Conservation (phyloP, 2,113 vertebrate species). For the Periophthalmus modestus region DNA sequence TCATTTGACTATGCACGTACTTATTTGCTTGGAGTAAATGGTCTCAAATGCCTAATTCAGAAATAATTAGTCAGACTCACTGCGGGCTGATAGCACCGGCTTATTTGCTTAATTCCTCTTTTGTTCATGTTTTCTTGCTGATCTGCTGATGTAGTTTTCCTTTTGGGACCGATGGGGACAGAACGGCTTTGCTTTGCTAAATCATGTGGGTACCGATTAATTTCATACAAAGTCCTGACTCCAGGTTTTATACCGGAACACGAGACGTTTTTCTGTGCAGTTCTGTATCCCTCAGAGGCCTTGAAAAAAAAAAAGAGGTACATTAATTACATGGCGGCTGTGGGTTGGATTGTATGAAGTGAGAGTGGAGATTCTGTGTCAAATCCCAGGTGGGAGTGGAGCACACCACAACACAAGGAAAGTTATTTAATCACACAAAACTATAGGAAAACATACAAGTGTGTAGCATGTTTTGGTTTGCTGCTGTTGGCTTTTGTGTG, state of each 20-base stretch:
- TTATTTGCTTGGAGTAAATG: slow-evolving; percentile 1
- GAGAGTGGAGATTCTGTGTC: slow-evolving; percentile 22
- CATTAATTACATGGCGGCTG: slow-evolving; percentile 27
- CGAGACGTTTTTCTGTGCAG: slow-evolving; percentile 24
- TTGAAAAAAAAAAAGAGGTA: neutral
- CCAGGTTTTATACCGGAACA: slow-evolving; percentile 24
- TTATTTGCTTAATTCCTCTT: neutral
- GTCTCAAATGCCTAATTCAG: slow-evolving; percentile 9
- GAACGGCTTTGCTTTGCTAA: slow-evolving; percentile 5
- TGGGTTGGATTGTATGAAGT: slow-evolving; percentile 2
- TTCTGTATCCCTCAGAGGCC: slow-evolving; percentile 12
- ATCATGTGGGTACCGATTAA: neutral
- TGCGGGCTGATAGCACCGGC: neutral
- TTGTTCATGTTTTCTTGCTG: neutral
- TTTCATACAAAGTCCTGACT: slow-evolving; percentile 16
- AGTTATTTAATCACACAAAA: neutral
- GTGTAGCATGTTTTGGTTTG: neutral
- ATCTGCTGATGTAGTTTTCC: neutral
- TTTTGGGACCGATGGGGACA: neutral
- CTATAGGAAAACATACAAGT: neutral
- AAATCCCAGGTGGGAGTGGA: slow-evolving; percentile 15
- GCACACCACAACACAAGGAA: slow-evolving; percentile 3
- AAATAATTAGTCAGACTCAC: slow-evolving; percentile 9
- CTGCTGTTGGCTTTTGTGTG: too few species aligned
- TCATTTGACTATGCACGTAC: neutral